Evolutionary conservation across 2,113 vertebrate species (phyloP).

Genomic region (Oncorhynchus tshawytscha): DNA sequence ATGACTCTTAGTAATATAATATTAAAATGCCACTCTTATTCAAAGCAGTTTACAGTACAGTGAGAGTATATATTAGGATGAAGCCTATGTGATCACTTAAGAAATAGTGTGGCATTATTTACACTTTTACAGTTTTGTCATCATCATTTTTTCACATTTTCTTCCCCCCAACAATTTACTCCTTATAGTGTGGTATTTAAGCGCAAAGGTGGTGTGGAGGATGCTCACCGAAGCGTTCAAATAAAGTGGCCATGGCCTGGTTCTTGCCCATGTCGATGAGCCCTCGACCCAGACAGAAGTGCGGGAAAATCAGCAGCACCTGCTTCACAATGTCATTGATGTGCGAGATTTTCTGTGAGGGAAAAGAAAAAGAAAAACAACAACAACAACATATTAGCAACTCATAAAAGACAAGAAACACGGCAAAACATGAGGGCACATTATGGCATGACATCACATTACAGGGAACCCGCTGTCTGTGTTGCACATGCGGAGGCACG

Average conservation of each 20-base stretch:
- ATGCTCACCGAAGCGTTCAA: conserved; percentile 85
- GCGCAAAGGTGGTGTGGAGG: conserved; percentile 5
- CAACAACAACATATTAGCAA: neutral
- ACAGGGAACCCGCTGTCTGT: neutral
- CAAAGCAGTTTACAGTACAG: no score
- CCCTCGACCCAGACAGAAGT: conserved; percentile 94
- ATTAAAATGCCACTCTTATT: no score
- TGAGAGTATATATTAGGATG: no score
- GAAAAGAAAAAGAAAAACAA: neutral
- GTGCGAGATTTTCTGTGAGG: conserved; percentile 78
- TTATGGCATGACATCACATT: neutral
- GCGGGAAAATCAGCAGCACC: conserved; percentile 92
- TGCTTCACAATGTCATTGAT: conserved; percentile 95
- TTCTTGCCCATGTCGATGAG: conserved; percentile 99
- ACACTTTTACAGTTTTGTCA: no score
- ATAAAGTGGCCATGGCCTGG: conserved; percentile 89
- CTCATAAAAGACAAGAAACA: neutral
- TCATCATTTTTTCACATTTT: no score
- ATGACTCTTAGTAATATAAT: no score
- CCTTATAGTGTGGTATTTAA: no score
- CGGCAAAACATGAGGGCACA: neutral
- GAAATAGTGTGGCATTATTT: no score
- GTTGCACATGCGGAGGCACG: conserved; percentile 13
- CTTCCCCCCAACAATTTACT: no score
- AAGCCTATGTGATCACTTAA: no score